Conservation (phyloP, 2,113 vertebrate genomes). For the Dermatemys mawii region DNA sequence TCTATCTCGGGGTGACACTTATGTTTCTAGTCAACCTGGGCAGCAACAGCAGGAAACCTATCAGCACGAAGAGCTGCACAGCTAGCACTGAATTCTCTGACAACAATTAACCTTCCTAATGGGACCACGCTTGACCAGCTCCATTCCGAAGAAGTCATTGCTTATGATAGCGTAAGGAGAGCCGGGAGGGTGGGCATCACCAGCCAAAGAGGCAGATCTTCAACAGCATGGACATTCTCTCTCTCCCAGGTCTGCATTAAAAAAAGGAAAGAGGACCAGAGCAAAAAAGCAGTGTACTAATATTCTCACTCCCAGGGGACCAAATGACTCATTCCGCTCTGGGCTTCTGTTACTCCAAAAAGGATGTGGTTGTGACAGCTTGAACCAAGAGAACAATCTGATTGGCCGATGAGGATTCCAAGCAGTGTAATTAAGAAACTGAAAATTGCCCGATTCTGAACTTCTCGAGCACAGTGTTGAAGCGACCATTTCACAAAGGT, state of each 20-base stretch:
- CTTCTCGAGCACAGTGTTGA: neutral
- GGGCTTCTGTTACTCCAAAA: neutral
- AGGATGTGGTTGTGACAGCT: neutral
- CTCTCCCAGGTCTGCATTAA: neutral
- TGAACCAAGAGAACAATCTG: neutral
- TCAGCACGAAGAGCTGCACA: neutral
- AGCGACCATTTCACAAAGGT: neutral
- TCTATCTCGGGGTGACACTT: neutral
- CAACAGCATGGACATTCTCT: neutral
- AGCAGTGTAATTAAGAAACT: neutral
- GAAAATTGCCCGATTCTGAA: neutral
- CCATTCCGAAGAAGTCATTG: neutral
- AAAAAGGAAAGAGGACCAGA: neutral
- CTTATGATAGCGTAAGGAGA: neutral
- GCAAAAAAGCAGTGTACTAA: neutral
- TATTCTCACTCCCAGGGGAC: rapidly evolving
- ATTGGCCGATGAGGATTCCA: neutral
- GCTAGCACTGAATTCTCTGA: neutral
- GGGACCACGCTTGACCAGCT: neutral
- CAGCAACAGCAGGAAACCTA: neutral
- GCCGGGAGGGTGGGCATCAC: neutral
- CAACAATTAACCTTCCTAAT: rapidly evolving
- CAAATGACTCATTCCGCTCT: neutral
- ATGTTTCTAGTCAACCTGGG: neutral
- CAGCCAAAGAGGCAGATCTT: neutral